Evolutionary conservation across 1,140 invertebrate species (phyloP), one percentile per base, ranked within the genome.

Genomic region (Solenopsis fugax): DNA sequence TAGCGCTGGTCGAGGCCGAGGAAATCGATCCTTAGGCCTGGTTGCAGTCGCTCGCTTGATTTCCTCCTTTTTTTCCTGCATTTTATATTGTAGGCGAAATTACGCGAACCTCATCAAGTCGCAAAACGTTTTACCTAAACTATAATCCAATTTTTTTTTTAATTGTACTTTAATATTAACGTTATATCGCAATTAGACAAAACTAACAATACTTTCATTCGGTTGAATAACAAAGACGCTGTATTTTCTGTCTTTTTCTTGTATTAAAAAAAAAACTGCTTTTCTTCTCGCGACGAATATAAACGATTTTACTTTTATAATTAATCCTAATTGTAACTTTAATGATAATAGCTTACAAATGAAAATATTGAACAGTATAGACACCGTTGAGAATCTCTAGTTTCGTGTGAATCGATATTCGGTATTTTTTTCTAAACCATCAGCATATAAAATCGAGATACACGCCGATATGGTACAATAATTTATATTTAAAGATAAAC

Each of bases 401-500:
- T 34, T 16, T 9, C 45, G 9, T 29, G 7, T 37, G 12, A 45
- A 69, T 71, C n/a, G 7, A 45, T 62, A 34, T 13, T 29, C 4
- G 24, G 9, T 18, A 18, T 48, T 62, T 84, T 84, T 50, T 29
- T 5, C 24, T 56, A 2, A 45, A 29, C 4, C 12, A 60, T 37
- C 37, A 13, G 7, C 18, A 56, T 18, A 56, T 67, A 81, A 18
- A 81, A 45, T 54, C 50, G 41, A 37, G 29, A 75, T 58, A 37
- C 29, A n/a, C n/a, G 4, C 16, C 24, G 13, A 45, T 58, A 37
- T 52, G 12, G 10, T 18, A 18, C 7, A 45, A 45, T 73, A 48
- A 56, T 52, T 58, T 82, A 82, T 90, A 87, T 90, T 90, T 87
- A 84, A 65, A 90, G 52, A 37, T 71, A 90, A 89, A 60, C n/a